Evolutionary conservation across 1,140 invertebrate genomes (phyloP).

Genomic region (Lordiphosa clarofinis): DNA sequence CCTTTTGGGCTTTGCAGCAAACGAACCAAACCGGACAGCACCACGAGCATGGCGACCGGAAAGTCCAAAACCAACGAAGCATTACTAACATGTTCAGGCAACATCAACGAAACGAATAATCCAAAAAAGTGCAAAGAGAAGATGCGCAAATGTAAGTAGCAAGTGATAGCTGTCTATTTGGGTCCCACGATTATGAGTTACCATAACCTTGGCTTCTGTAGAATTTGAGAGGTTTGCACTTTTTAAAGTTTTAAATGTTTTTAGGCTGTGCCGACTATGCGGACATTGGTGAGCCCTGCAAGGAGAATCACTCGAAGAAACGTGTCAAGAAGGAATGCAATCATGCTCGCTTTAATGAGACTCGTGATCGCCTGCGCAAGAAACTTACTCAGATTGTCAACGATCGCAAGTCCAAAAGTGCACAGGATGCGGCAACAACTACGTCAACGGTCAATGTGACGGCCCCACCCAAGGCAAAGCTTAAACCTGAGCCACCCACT

Average conservation of each 20-base stretch:
- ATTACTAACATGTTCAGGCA: conserved; percentile 26
- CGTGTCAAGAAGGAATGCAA: conserved; percentile 76
- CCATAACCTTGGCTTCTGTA: no score
- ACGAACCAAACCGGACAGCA: conserved; percentile 64
- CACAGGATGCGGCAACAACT: conserved; percentile 24
- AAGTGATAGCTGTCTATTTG: background rate
- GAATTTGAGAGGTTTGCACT: no score
- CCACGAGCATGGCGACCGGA: conserved; percentile 24
- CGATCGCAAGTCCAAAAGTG: conserved; percentile 61
- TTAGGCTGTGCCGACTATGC: conserved; percentile 68
- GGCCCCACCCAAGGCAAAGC: conserved; percentile 23
- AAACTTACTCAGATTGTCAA: conserved; percentile 79
- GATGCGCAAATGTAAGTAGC: conserved; percentile 64
- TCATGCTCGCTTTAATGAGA: conserved; percentile 79
- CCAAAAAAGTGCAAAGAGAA: conserved; percentile 75
- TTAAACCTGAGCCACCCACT: conserved; percentile 9
- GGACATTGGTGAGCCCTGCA: conserved; percentile 71
- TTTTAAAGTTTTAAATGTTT: no score
- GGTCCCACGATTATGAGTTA: no score
- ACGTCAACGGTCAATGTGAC: background rate
- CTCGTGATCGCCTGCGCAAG: conserved; percentile 80
- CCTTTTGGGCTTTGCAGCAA: conserved; percentile 28
- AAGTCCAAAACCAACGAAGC: conserved; percentile 47
- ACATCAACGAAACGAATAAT: conserved; percentile 29
- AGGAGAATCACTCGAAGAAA: conserved; percentile 76